These are phyloP conservation scores for Phoebastria nigripes DNA, from an alignment of 2,797 vertebrate genomes.

Conservation along the genomic window DNA sequence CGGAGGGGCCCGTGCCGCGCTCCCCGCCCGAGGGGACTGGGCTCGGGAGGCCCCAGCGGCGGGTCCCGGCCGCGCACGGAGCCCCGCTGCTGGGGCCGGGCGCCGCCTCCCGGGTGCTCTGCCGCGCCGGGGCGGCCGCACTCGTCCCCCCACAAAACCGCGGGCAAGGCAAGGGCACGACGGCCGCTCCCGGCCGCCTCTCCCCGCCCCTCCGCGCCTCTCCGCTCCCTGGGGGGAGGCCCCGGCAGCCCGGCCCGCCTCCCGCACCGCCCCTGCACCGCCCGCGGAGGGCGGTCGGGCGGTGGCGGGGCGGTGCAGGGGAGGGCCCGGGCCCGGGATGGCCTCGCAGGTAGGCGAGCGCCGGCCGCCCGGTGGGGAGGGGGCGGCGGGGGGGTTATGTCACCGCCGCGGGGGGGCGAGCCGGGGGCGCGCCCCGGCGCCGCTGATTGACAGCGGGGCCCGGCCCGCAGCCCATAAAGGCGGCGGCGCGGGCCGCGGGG, in stretches of 20 bases:
- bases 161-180: background rate
- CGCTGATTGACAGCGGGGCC: slow-evolving; percentile 78
- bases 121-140: background rate
- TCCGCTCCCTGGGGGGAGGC: background rate
- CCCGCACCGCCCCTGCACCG: background rate
- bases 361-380: slow-evolving; percentile 71
- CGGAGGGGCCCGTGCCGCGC: too few species aligned
- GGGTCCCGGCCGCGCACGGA: background rate
- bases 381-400: slow-evolving; percentile 73
- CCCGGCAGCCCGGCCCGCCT: background rate
- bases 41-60: too few species aligned
- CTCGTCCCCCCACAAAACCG: background rate
- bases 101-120: background rate
- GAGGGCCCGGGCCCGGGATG: slow-evolving; percentile 21
- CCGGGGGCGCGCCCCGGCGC: slow-evolving; percentile 54
- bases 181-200: rapidly evolving
- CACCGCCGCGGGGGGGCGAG: slow-evolving; percentile 71
- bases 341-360: slow-evolving; percentile 64
- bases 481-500: background rate
- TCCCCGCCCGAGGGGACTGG: too few species aligned
- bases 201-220: background rate
- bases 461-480: slow-evolving; percentile 77
- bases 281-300: background rate
- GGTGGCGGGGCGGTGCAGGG: background rate
- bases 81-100: background rate